Base-by-base conservation (phyloP, 2,113 vertebrate species). In the Plestiodon gilberti region DNA sequence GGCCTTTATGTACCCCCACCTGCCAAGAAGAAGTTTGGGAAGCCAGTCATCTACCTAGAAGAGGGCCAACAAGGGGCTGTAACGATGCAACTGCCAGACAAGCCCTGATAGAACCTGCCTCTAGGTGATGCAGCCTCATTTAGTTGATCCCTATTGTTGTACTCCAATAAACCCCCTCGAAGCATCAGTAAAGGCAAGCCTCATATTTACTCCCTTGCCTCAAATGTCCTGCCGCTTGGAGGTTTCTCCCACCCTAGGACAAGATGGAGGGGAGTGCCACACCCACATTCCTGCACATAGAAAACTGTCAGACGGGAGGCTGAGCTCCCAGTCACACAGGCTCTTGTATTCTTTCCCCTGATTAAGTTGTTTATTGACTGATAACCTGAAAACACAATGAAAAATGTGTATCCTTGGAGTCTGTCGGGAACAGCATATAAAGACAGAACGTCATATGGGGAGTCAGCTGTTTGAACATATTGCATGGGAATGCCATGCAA, bases 381-480 rank as follows among this genome's bases (percentile, higher is more conserved):
- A 81, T 93, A 71, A 91, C 91, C 86, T 90, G 91, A 79, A 87
- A 91, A 92, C 6, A 85, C 82, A 80, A 0, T 78, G 89, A 90
- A 81, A 75, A 79, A 87, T 48, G 62, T 81, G 93, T 90, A 79
- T 85, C 89, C 89, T 95, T 86, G 86, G 93, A 93, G 91, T 86
- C 87, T 91, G 89, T 92, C 93, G 94, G 91, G 93, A 95, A 93
- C 81, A 83, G 96, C 95, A 94, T 97, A 95, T 97, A 98, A 97
- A 95, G 98, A 96, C 97, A 93, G 88, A 96, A 94, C 97, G 96
- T 99, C 97, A 97, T 97, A 97, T 93, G 97, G 96, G 94, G 97
- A 97, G 97, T 97, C 98, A 98, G 98, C 98, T 98, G 98, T 98
- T 98, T 90, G 95, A 98, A 95, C 98, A 98, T 98, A 98, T 97